Conservation (phyloP, 1,140 invertebrate genomes). For the Procambarus virginalis region DNA sequence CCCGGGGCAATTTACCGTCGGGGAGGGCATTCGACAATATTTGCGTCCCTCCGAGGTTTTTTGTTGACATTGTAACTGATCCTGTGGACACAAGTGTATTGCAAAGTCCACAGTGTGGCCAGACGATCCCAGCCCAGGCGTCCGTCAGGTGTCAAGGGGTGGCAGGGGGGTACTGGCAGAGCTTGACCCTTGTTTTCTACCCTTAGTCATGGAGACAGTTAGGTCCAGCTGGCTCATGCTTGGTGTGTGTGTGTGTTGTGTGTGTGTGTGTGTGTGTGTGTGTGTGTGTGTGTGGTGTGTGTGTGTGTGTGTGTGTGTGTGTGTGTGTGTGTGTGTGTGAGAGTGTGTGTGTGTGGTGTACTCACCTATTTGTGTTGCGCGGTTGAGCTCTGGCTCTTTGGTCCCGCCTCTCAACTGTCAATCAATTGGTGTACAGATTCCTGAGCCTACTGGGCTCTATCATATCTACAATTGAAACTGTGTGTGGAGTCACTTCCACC, state of each 20-base stretch:
- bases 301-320: neutral
- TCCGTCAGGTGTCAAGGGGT: neutral
- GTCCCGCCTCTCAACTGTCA: no score
- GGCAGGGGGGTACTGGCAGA: no score
- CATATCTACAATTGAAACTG: no score
- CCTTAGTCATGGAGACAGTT: neutral
- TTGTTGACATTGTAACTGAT: slow-evolving; percentile 13
- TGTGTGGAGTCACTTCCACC: no score
- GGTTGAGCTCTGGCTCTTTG: no score
- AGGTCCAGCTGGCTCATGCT: neutral
- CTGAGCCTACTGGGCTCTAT: no score
- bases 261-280: neutral
- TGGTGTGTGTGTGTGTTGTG: neutral
- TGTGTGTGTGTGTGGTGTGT: neutral
- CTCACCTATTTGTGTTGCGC: no score
- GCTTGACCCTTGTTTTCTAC: neutral
- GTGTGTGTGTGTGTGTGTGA: neutral
- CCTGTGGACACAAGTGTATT: slow-evolving; percentile 11
- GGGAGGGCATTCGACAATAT: neutral
- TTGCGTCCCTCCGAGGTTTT: neutral
- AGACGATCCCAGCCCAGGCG: neutral
- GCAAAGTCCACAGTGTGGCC: neutral
- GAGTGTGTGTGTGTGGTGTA: neutral
- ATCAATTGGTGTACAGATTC: no score
- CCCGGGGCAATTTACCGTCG: neutral